Evolutionary conservation across 2,797 vertebrate species (phyloP).

Genomic region (Varecia variegata): DNA sequence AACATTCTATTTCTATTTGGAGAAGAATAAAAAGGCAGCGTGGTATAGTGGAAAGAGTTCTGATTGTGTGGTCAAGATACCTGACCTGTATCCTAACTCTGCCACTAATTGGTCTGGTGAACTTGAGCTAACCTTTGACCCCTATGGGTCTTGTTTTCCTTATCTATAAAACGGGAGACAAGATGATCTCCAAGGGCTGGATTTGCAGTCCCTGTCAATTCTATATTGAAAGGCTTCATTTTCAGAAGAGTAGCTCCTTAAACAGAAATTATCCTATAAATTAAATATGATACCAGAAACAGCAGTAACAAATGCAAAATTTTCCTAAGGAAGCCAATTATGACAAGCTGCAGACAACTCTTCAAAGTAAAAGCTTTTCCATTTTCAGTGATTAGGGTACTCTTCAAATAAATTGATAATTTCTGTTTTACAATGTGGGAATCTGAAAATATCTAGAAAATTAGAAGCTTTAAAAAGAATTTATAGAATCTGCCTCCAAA

Average conservation of each 20-base stretch:
- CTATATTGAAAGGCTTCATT: background rate
- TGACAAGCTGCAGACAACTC: background rate
- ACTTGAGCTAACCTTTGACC: background rate
- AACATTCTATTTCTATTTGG: slow-evolving; percentile 12
- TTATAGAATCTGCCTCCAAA: background rate
- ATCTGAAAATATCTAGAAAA: background rate
- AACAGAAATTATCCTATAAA: slow-evolving; percentile 4
- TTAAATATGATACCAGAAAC: background rate
- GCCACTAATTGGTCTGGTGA: background rate
- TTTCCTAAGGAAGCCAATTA: background rate
- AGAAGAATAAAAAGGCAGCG: background rate
- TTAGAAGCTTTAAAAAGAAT: slow-evolving; percentile 4
- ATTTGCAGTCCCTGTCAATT: background rate
- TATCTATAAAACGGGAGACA: background rate
- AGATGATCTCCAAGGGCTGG: background rate
- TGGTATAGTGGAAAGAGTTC: background rate
- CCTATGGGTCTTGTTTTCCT: background rate
- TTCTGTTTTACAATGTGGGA: background rate
- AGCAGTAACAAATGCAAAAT: background rate
- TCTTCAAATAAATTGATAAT: background rate
- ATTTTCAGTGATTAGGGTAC: background rate
- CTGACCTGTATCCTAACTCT: background rate
- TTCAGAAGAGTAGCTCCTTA: slow-evolving; percentile 21
- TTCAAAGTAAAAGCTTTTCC: slow-evolving; percentile 15
- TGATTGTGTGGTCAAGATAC: background rate